Base-by-base conservation (phyloP, 2,888 invertebrate species). In the Orthosia gothica region DNA sequence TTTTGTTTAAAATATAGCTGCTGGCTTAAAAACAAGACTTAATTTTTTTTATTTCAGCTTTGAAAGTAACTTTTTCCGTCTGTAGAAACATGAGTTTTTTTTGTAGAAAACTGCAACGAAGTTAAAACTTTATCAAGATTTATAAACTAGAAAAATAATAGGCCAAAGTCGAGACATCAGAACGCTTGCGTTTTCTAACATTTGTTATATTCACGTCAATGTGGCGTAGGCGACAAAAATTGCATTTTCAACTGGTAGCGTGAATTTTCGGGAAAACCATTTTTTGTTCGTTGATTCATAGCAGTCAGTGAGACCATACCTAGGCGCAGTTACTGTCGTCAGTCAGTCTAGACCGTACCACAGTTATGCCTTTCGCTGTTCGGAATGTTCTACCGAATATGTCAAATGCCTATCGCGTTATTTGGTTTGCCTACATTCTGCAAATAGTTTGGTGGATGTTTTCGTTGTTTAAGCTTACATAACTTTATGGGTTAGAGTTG, bases 381-480 rank as follows among this genome's bases (percentile, higher is more conserved):
- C 15, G 62, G 69, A 78, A 75, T 81, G 84, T 77, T 74, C 75
- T 59, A 40, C 59, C 50, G 67, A 76, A 84, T 82, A 74, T 55
- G 62, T 67, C 72, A 76, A 74, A 84, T 76, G 67, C 63, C 79
- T 74, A 74, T 78, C 75, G 52, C 16, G 45, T 32, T 63, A 55
- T 69, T 79, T 57, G 65, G 52, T 62, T 47, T 67, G 54, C 50
- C 47, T 67, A 65, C 50, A 76, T 73, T 74, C 71, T 18, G 50
- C 45, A n/a, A 81, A 49, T 59, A 47, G 52, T 69, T 50, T 16
- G 20, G 11, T 52, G 55, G n/a, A 54, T 82, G 58, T 68, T 62
- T 70, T 62, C 32, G 11, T 52, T 54, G 59, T 32, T 74, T 69
- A 9, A 20, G 50, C 18, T 79, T 74, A 66, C 13, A 16, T 32